phyloP scores from a whole-genome alignment of 2,888 invertebrate genomes.

The Tenthredo scrophulariae region DNA sequence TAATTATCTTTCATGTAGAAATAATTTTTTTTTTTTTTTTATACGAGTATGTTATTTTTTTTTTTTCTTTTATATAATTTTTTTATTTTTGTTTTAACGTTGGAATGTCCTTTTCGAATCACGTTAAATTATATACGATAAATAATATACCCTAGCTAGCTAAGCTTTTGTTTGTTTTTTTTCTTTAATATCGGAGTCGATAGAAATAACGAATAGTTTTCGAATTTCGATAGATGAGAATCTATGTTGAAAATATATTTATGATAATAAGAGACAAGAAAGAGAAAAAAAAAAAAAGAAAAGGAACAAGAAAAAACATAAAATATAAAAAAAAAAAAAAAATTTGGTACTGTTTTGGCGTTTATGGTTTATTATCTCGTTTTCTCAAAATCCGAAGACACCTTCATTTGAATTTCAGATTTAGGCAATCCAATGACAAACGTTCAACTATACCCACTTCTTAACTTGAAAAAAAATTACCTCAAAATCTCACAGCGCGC shows the following conservation, averaged over 20 bases:
- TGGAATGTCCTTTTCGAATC: conserved; percentile 47
- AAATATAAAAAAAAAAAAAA: background rate
- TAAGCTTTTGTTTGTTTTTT: background rate
- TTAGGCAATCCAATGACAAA: background rate
- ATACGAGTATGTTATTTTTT: conserved; percentile 7
- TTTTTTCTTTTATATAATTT: background rate
- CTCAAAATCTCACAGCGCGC: background rate
- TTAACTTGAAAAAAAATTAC: background rate
- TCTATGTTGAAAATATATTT: background rate
- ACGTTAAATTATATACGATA: conserved; percentile 38
- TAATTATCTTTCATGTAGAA: conserved; percentile 7
- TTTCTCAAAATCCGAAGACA: conserved; percentile 3
- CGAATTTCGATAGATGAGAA: background rate
- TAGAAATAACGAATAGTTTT: background rate
- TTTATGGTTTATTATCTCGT: background rate
- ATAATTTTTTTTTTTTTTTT: background rate
- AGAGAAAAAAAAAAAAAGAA: background rate
- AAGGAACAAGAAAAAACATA: background rate
- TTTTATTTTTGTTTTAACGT: conserved; percentile 19
- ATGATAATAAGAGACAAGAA: background rate
- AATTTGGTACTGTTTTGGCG: conserved; percentile 45
- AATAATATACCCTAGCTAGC: conserved; percentile 31
- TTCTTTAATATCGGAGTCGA: conserved; percentile 3
- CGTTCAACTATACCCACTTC: background rate
- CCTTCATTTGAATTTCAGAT: background rate